These are phyloP conservation scores for Eubasilissa splendida DNA, from an alignment of 2,888 invertebrate species.

Conservation along the genomic window DNA sequence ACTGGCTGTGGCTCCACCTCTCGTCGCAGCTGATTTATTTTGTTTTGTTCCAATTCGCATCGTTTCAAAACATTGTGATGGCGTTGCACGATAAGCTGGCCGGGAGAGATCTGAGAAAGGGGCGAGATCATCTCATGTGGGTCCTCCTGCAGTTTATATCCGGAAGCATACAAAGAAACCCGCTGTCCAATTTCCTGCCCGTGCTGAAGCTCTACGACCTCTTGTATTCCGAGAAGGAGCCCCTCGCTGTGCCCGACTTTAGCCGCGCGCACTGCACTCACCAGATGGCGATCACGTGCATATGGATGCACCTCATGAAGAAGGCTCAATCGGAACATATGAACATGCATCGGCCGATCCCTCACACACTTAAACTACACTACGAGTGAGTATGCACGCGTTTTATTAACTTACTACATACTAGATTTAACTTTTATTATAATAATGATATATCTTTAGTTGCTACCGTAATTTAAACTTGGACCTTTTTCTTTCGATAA, in stretches of 20 bases:
- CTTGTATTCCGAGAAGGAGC: constrained; percentile 93
- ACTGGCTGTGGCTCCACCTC: constrained; percentile 93
- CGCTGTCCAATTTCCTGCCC: constrained; percentile 89
- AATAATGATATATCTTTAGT: too few species aligned
- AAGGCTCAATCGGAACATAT: constrained; percentile 92
- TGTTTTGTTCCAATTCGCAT: constrained; percentile 94
- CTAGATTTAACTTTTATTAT: too few species aligned
- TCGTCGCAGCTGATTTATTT: constrained; percentile 96
- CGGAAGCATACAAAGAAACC: constrained; percentile 95
- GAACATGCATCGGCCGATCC: constrained; percentile 83
- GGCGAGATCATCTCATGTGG: constrained; percentile 99
- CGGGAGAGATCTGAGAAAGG: constrained; percentile 87
- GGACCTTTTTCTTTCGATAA: too few species aligned
- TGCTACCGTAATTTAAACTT: too few species aligned
- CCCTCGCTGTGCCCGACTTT: constrained; percentile 90
- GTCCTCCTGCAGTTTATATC: constrained; percentile 96
- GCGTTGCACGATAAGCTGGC: constrained; percentile 88
- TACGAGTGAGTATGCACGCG: constrained; percentile 77
- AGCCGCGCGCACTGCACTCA: constrained; percentile 89
- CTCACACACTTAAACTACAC: constrained; percentile 86
- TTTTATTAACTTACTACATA: too few species aligned
- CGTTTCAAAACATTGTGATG: constrained; percentile 93
- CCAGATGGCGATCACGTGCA: constrained; percentile 95
- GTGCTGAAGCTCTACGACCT: constrained; percentile 93
- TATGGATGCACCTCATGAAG: constrained; percentile 96